Conservation (phyloP, 1,140 invertebrate genomes). For the Drosophila mayri region DNA sequence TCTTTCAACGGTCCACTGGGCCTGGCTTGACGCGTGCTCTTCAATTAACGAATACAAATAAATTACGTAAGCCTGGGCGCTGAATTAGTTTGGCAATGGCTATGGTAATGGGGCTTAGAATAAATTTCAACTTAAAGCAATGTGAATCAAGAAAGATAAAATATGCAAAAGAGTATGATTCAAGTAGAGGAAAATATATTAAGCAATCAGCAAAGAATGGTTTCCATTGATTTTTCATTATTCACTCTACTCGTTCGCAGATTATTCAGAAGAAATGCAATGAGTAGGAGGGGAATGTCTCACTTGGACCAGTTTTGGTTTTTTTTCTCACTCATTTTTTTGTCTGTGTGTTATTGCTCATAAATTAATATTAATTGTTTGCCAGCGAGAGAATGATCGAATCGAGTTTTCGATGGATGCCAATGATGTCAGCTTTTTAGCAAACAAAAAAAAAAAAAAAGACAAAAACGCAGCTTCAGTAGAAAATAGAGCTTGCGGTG, state of each 20-base stretch:
- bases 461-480: slow-evolving; percentile 3
- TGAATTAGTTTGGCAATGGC: slow-evolving; percentile 18
- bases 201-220: slow-evolving; percentile 31
- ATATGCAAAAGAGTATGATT: background rate
- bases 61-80: slow-evolving; percentile 46
- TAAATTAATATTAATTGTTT: slow-evolving; percentile 76
- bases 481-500: background rate
- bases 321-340: slow-evolving; percentile 8
- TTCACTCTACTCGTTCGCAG: slow-evolving; percentile 11
- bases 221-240: slow-evolving; percentile 9
- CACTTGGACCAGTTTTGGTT: slow-evolving; percentile 51
- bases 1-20: slow-evolving; percentile 63
- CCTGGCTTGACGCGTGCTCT: slow-evolving; percentile 64
- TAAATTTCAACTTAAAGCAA: background rate
- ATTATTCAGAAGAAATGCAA: slow-evolving; percentile 34
- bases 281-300: slow-evolving; percentile 4
- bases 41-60: slow-evolving; percentile 50
- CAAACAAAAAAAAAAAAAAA: background rate
- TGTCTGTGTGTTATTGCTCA: slow-evolving; percentile 28
- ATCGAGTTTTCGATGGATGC: slow-evolving; percentile 43
- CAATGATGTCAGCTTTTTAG: slow-evolving; percentile 66
- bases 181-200: slow-evolving; percentile 1
- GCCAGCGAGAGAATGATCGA: slow-evolving; percentile 53
- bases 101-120: background rate
- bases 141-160: background rate